Conservation (phyloP, 2,888 invertebrate genomes). For the Muschampia plurimacula region DNA sequence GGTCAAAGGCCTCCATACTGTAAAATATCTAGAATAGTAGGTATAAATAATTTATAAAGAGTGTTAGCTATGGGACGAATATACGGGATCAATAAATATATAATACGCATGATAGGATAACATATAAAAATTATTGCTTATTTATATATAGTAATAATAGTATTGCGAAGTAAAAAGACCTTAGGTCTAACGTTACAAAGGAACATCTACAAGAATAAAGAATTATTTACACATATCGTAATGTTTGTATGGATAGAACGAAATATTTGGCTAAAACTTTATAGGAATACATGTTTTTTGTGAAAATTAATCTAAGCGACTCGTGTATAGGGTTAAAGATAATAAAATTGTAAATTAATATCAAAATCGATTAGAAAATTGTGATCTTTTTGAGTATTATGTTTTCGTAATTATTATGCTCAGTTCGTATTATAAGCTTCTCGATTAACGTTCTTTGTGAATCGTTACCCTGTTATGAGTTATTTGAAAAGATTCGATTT, state of each 20-base stretch:
- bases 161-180: conserved; percentile 73
- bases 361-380: conserved; percentile 63
- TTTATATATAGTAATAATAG: conserved; percentile 50
- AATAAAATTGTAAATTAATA: conserved; percentile 64
- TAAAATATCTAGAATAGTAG: conserved; percentile 11
- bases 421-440: conserved; percentile 58
- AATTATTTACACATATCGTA: conserved; percentile 79
- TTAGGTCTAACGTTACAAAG: conserved; percentile 77
- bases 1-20: conserved; percentile 14
- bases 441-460: conserved; percentile 61
- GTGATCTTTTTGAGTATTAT: conserved; percentile 79
- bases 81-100: conserved; percentile 21
- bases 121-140: conserved; percentile 81
- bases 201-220: conserved; percentile 80
- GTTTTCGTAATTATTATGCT: conserved; percentile 69
- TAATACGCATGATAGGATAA: conserved; percentile 49
- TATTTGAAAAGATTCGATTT: conserved; percentile 68
- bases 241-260: conserved; percentile 65
- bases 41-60: conserved; percentile 17
- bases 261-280: conserved; percentile 84
- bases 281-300: conserved; percentile 73
- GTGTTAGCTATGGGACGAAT: conserved; percentile 7
- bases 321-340: conserved; percentile 59
- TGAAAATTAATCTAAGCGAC: conserved; percentile 66
- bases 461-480: conserved; percentile 80